Evolutionary conservation across 2,888 invertebrate species (phyloP), one percentile per base, ranked within the genome.

Genomic region (Matsumyia berberina): DNA sequence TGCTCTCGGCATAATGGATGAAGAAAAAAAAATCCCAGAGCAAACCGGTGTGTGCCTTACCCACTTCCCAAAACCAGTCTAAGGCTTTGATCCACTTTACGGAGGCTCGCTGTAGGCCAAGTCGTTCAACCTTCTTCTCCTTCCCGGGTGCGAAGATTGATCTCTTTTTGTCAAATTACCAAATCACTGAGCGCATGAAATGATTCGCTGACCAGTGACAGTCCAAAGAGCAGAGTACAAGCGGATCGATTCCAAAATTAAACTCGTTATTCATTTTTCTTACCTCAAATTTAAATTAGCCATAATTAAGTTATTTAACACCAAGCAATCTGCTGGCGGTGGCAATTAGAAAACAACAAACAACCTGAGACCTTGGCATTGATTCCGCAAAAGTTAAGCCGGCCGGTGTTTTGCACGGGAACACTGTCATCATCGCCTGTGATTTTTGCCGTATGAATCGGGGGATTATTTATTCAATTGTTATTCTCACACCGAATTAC

Each of bases 241-340:
- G 2, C 6, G 12, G 12, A 7, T 5, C 2, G 44, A 1, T 17
- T 15, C 12, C 19, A 24, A 24, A n/a, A 19, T 7, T 24, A 11
- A 49, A 11, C 57, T 44, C 11, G 69, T 57, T 58, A 33, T 69
- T 35, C 44, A 44, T 19, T 19, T n/a, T 19, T 24, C 11, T 33
- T 35, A 37, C 12, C 37, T 49, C 24, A 70, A 70, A 58, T 44
- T 55, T 8, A 69, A 67, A 55, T 46, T 46, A 58, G 6, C 7
- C 7, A 24, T 24, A 57, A 70, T 70, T 57, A 58, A 66, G 24
- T 24, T 24, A 24, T 24, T 24, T 24, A 24, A 24, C 24, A 24
- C 24, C 24, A 24, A 24, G 4, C 24, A 24, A 24, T 24, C n/a
- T 19, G 24, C 33, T 33, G 24, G 17, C 12, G 33, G 11, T 46